Conservation (phyloP, 2,888 invertebrate species). For the Agonopterix subpropinquella region DNA sequence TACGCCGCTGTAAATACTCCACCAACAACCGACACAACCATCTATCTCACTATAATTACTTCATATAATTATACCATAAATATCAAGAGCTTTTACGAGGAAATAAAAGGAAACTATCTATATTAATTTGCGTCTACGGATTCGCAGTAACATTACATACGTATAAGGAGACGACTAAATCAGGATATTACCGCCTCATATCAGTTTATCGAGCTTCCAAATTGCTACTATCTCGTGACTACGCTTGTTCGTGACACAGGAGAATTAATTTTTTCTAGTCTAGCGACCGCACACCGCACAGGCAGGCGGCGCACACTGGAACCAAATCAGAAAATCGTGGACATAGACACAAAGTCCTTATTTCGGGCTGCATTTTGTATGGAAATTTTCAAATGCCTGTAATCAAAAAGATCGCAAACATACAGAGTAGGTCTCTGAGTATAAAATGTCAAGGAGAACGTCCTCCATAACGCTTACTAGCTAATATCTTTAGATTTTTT, state of each 20-base stretch:
- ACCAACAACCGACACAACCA: conserved; percentile 37
- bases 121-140: conserved; percentile 15
- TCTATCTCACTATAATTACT: conserved; percentile 51
- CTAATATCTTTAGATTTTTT: too few species aligned
- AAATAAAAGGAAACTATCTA: conserved; percentile 27
- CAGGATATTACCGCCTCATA: conserved; percentile 3
- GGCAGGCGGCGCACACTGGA: too few species aligned
- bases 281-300: conserved; percentile 15
- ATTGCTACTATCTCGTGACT: conserved; percentile 21
- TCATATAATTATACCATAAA: conserved; percentile 57
- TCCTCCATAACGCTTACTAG: too few species aligned
- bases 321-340: too few species aligned
- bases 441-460: too few species aligned
- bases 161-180: conserved; percentile 1
- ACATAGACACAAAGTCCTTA: too few species aligned
- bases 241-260: conserved; percentile 31
- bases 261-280: conserved; percentile 29
- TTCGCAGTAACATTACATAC: conserved; percentile 1
- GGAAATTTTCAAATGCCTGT: too few species aligned
- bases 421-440: too few species aligned
- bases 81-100: conserved; percentile 32
- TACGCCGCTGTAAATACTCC: conserved; percentile 52
- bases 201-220: conserved; percentile 11
- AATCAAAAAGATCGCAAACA: too few species aligned
- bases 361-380: too few species aligned